Conservation (phyloP, 2,113 vertebrate genomes). For the Myxocyprinus asiaticus region DNA sequence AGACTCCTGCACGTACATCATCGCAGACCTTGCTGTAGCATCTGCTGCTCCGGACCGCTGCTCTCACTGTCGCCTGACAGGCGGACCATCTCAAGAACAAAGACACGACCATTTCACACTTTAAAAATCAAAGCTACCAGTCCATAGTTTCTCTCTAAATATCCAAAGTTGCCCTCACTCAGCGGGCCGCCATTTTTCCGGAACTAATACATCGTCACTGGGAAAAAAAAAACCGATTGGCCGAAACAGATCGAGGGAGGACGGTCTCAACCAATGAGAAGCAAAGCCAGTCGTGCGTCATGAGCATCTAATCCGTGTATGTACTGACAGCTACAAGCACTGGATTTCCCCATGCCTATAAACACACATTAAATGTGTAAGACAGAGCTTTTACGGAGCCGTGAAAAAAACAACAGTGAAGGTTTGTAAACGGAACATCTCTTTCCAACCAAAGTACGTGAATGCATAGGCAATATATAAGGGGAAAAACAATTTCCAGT, state of each 20-base stretch:
- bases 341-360: background rate
- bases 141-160: slow-evolving; percentile 24
- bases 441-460: background rate
- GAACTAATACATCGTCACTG: slow-evolving; percentile 50
- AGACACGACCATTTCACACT: slow-evolving; percentile 57
- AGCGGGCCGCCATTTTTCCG: slow-evolving; percentile 73
- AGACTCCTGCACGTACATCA: background rate
- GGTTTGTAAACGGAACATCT: background rate
- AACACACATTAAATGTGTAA: background rate
- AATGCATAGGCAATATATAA: background rate
- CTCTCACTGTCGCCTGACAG: slow-evolving; percentile 45
- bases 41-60: slow-evolving; percentile 49
- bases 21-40: slow-evolving; percentile 68
- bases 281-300: background rate
- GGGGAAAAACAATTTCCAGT: background rate
- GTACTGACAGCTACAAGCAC: slow-evolving; percentile 1
- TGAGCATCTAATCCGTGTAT: background rate
- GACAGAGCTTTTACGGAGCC: background rate
- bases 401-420: background rate
- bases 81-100: slow-evolving; percentile 51
- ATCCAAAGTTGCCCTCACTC: slow-evolving; percentile 33
- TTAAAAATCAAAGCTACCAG: background rate
- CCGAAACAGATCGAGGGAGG: slow-evolving; percentile 24
- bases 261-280: slow-evolving; percentile 25
- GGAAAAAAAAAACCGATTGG: slow-evolving; percentile 54